Base-by-base conservation (phyloP, 2,113 vertebrate species). In the Nibea coibor region DNA sequence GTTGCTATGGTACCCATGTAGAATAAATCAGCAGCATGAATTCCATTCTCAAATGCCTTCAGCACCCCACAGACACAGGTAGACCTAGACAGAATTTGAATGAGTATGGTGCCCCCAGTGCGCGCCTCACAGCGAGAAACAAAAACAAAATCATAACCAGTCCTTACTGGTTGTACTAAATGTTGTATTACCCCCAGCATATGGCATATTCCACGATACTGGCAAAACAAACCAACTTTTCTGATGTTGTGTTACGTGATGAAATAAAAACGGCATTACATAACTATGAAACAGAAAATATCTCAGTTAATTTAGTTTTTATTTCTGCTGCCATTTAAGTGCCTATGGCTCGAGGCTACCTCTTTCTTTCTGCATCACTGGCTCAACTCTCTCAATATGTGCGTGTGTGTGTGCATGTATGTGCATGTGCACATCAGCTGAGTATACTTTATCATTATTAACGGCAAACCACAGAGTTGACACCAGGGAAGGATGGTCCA, bases 1-100 rank as follows among this genome's bases (percentile, higher is more conserved):
- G 91, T 94, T 94, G 93, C 93, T 91, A 94, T 94, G 93, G 93
- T 77, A 93, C 90, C 93, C 88, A 88, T 91, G 88, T 88, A 87
- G 88, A 92, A 90, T 91, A 90, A 85, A 93, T 92, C 80, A 87
- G 84, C 74, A 75, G 84, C 87, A 82, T 86, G 81, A 87, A 88
- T 92, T 90, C 72, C 58, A 72, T 77, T 85, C 78, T 93, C 72
- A 84, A 78, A 87, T 79, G 91, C 91, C 86, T 88, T 85, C 78
- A 90, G 91, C 86, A 75, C 82, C 91, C 87, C 57, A 59, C 83
- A 31, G 79, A 86, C 83, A 87, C 81, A 91, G 87, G 91, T 89
- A 66, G 80, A 92, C 78, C 76, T 4, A 45, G 72, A 70, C 81
- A 12, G 90, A 91, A 91, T 93, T 61, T 77, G 84, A 93, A 92